Evolutionary conservation across 2,888 invertebrate species (phyloP).

Genomic region (Napeogenes sylphis): DNA sequence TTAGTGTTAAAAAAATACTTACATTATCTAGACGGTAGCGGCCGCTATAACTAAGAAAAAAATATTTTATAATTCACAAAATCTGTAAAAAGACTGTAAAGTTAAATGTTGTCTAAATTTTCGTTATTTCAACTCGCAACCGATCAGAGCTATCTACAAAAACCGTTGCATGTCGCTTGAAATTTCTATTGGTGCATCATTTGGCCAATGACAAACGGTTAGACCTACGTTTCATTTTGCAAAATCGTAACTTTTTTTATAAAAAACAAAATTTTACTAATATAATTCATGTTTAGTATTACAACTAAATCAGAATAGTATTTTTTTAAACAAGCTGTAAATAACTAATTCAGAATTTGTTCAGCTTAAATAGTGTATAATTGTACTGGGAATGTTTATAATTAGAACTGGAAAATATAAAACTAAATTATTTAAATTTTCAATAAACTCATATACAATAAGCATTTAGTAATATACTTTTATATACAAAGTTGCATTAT

Average conservation of each 20-base stretch:
- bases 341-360: no score
- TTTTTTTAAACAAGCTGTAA: no score
- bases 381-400: no score
- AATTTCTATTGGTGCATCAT: conserved; percentile 53
- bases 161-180: conserved; percentile 64
- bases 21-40: conserved; percentile 52
- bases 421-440: no score
- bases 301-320: no score
- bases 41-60: conserved; percentile 53
- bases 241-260: not conserved
- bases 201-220: conserved; percentile 47
- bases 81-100: conserved; percentile 41
- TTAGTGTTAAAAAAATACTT: conserved; percentile 49
- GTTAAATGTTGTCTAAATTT: conserved; percentile 51
- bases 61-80: conserved; percentile 48
- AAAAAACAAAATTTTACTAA: no score
- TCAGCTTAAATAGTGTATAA: no score
- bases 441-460: no score
- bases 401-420: no score
- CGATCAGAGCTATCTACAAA: conserved; percentile 64
- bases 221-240: conserved; percentile 37
- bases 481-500: no score
- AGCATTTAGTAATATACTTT: no score
- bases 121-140: conserved; percentile 59
- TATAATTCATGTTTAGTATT: no score